Evolutionary conservation across 1,140 invertebrate genomes (phyloP).

Genomic region (Trichonephila clavata): DNA sequence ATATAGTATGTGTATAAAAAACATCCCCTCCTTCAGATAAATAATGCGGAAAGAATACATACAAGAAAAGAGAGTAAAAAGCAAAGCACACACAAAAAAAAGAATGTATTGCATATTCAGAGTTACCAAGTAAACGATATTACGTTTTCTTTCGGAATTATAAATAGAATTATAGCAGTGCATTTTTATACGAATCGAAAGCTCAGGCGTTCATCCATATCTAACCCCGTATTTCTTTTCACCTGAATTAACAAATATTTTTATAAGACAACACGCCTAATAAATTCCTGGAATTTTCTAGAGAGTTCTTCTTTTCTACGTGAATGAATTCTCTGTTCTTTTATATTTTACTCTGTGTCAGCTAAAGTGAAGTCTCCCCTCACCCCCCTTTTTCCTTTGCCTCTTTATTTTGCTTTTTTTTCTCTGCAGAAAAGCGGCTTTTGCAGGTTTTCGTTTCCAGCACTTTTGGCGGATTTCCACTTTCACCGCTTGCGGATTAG

Average conservation of each 20-base stretch:
- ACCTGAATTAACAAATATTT: constrained; percentile 67
- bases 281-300: constrained; percentile 40
- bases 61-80: constrained; percentile 22
- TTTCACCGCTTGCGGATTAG: constrained; percentile 25
- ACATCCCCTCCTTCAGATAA: background rate
- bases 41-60: constrained; percentile 28
- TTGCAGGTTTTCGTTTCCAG: constrained; percentile 49
- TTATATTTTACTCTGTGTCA: constrained; percentile 44
- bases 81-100: constrained; percentile 17
- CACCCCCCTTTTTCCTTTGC: background rate
- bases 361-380: constrained; percentile 4
- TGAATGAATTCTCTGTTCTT: constrained; percentile 4
- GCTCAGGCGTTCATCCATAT: constrained; percentile 22
- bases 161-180: constrained; percentile 58
- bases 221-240: constrained; percentile 46
- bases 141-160: constrained; percentile 53
- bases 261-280: constrained; percentile 53
- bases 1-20: constrained; percentile 11
- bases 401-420: background rate
- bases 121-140: constrained; percentile 25
- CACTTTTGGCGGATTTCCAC: constrained; percentile 64
- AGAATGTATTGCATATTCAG: constrained; percentile 14
- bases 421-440: constrained; percentile 47
- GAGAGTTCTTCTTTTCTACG: constrained; percentile 20
- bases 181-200: constrained; percentile 14